A percentile compares a stretch with the other conserved stretches of the same genome.
These are phyloP conservation scores for Mycteria americana DNA, from an alignment of 2,797 vertebrate species.

Conservation along the genomic window DNA sequence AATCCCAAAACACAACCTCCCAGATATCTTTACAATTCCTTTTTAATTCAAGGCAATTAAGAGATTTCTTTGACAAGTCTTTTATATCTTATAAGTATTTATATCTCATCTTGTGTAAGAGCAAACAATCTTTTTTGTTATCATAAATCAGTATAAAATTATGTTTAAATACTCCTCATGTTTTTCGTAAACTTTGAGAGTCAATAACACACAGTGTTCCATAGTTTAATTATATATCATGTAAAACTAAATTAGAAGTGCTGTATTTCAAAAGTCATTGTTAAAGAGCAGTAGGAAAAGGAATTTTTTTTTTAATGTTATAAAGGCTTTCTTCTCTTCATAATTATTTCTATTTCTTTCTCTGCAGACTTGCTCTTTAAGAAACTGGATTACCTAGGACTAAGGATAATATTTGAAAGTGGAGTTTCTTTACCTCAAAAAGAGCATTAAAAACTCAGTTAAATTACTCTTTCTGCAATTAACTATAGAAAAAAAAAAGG, in stretches of 20 bases:
- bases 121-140: not conserved
- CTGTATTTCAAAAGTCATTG: not conserved
- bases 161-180: not conserved
- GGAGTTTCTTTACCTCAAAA: not conserved
- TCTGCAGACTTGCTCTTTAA: not conserved
- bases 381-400: not conserved
- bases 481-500: not conserved
- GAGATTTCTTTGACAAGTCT: not conserved
- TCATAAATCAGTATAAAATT: not conserved
- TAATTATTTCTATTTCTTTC: not conserved
- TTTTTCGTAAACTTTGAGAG: not conserved
- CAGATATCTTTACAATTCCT: not conserved
- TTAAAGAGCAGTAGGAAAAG: not conserved
- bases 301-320: not conserved
- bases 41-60: not conserved
- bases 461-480: not conserved
- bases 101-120: not conserved
- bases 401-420: not conserved
- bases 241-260: not conserved
- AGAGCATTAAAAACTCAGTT: not conserved
- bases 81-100: not conserved
- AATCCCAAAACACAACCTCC: not conserved
- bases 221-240: not conserved
- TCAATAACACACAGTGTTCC: not conserved
- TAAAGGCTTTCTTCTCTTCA: not conserved